Evolutionary conservation across 2,113 vertebrate species (phyloP), one percentile per base, ranked within the genome.

Genomic region (Chaetorhynchus papuensis): DNA sequence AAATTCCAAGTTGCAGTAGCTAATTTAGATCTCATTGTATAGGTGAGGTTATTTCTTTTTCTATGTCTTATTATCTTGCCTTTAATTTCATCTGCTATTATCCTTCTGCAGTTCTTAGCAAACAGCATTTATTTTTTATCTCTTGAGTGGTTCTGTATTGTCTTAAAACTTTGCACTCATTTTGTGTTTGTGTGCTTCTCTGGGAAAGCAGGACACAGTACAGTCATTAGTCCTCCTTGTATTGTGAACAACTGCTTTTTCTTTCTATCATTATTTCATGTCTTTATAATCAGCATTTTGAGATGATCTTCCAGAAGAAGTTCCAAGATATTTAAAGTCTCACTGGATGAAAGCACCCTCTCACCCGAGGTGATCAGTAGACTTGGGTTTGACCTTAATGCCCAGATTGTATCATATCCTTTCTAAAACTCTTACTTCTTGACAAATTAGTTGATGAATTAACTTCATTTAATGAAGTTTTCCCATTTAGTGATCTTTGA

Each of bases 11-110:
- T 50, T 70, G 59, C 54, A 47, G 35, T 61, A 80, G 83, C 89
- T 95, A 77, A 93, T 90, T 65, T 90, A 65, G 71, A 65, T 86
- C 10, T 10, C 15, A 4, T 42, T 90, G 64, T 93, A 63, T 49
- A 92, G 77, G 87, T 83, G 74, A 87, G 74, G 69, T 95, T 88
- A 59, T 93, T 90, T 93, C 78, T 93, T 93, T 91, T 47, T 72
- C 27, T 59, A 0, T 86, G 64, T 77, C 24, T 87, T 85, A 57
- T 52, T 93, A 37, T 41, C 18, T 15, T 92, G 42, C 54, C 39
- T 88, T 89, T 86, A 88, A 77, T 96, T 88, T 92, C 27, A 61
- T 83, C n/a, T 79, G 74, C 83, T 77, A 10, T 93, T 90, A 79
- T 68, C 57, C 61, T 83, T 61, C 44, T 76, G 66, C 50, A 39